phyloP scores from a whole-genome alignment of 2,888 invertebrate genomes.

The Tiliacea aurago region DNA sequence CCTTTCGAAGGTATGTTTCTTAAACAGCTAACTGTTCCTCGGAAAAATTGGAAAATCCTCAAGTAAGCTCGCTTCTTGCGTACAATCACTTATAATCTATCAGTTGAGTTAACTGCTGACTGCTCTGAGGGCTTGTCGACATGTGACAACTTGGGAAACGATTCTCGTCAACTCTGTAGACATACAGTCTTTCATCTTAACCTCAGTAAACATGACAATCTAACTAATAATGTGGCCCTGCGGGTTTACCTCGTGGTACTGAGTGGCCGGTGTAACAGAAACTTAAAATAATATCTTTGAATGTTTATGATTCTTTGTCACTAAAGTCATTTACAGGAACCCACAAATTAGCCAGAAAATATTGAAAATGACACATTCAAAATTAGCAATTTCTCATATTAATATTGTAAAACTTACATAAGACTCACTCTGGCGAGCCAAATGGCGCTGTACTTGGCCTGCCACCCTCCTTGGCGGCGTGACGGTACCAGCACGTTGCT shows the following conservation, averaged over 20 bases:
- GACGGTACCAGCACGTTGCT: conserved; percentile 15
- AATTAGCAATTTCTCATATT: conserved; percentile 33
- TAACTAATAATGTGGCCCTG: background rate
- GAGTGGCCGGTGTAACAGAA: background rate
- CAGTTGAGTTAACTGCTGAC: conserved; percentile 1
- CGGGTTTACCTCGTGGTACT: background rate
- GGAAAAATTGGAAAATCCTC: background rate
- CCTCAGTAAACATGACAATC: background rate
- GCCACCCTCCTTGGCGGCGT: conserved; percentile 13
- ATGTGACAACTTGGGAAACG: conserved; percentile 2
- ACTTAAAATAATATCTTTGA: background rate
- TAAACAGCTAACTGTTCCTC: background rate
- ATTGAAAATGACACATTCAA: conserved; percentile 19
- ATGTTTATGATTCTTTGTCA: background rate
- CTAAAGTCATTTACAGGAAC: background rate
- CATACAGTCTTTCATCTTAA: background rate
- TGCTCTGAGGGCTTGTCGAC: background rate
- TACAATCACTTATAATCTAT: conserved; percentile 9
- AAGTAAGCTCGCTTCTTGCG: background rate
- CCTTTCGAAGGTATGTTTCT: background rate
- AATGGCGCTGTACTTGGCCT: conserved; percentile 27
- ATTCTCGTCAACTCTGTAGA: background rate
- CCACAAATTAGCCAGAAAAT: background rate
- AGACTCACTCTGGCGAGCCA: conserved; percentile 40
- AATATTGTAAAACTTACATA: conserved; percentile 23